A percentile compares a stretch with the other conserved stretches of the same genome.
Evolutionary conservation across 2,797 vertebrate genomes (phyloP).

Genomic region (Numenius phaeopus): DNA sequence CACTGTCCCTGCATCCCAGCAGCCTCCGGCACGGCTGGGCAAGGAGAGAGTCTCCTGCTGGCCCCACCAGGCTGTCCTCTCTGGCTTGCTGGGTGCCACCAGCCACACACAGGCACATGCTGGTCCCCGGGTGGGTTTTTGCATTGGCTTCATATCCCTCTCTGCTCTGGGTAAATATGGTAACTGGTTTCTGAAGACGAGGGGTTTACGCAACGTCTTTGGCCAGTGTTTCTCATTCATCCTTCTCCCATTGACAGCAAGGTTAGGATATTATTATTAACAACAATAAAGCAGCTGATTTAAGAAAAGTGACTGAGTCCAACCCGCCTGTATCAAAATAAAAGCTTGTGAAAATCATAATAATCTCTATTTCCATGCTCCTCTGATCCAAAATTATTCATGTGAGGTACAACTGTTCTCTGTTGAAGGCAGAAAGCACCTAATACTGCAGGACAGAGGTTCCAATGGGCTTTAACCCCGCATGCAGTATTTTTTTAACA

Average conservation of each 20-base stretch:
- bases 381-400: background rate
- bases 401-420: background rate
- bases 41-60: background rate
- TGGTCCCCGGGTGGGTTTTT: background rate
- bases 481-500: background rate
- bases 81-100: background rate
- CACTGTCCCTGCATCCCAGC: background rate
- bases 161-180: background rate
- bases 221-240: background rate
- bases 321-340: background rate
- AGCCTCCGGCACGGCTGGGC: rapidly evolving
- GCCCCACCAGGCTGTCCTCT: background rate
- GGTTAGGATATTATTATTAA: background rate
- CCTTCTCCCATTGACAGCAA: background rate
- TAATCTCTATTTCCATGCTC: background rate
- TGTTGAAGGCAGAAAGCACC: background rate
- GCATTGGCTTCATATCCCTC: background rate
- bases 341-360: background rate
- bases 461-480: background rate
- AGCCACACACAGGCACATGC: rapidly evolving
- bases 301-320: background rate
- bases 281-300: background rate
- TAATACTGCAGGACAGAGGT: background rate
- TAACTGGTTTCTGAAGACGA: background rate
- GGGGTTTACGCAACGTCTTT: background rate